Evolutionary conservation across 2,888 invertebrate genomes (phyloP).

Genomic region (Callyntrura guangdongensis): DNA sequence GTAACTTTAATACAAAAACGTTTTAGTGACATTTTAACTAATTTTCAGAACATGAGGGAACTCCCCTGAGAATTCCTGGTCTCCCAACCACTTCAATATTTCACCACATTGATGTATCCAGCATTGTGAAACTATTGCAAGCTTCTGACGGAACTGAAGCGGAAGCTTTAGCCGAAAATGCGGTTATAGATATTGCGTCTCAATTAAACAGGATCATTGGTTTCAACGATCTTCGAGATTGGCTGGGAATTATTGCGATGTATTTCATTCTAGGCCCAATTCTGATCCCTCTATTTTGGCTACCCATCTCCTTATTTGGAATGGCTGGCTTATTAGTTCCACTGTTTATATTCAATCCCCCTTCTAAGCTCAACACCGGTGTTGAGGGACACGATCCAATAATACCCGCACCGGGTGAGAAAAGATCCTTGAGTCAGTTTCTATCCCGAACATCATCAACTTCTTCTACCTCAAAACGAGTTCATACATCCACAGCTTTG

Average conservation of each 20-base stretch:
- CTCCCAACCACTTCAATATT: constrained; percentile 62
- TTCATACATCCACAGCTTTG: not conserved
- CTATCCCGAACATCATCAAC: not conserved
- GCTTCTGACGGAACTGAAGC: constrained; percentile 42
- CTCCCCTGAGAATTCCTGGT: constrained; percentile 40
- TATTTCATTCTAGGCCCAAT: constrained; percentile 75
- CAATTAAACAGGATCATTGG: constrained; percentile 70
- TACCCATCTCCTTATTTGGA: constrained; percentile 69
- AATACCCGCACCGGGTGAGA: not conserved
- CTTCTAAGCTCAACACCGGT: constrained; percentile 59
- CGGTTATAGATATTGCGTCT: constrained; percentile 53
- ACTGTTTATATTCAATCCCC: constrained; percentile 72
- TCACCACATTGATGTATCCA: constrained; percentile 53
- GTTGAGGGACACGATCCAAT: constrained; percentile 72
- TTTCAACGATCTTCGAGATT: constrained; percentile 76
- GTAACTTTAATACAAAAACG: no score
- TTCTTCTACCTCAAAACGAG: not conserved
- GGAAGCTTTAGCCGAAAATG: constrained; percentile 39
- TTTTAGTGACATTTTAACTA: not conserved
- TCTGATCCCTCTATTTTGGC: constrained; percentile 68
- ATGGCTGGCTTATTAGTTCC: constrained; percentile 71
- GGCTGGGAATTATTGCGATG: constrained; percentile 74
- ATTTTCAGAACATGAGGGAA: not conserved
- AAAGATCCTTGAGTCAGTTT: constrained; percentile 32
- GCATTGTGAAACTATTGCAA: constrained; percentile 56